These are phyloP conservation scores for Megalurothrips usitatus DNA, from an alignment of 2,888 invertebrate genomes.

Conservation along the genomic window DNA sequence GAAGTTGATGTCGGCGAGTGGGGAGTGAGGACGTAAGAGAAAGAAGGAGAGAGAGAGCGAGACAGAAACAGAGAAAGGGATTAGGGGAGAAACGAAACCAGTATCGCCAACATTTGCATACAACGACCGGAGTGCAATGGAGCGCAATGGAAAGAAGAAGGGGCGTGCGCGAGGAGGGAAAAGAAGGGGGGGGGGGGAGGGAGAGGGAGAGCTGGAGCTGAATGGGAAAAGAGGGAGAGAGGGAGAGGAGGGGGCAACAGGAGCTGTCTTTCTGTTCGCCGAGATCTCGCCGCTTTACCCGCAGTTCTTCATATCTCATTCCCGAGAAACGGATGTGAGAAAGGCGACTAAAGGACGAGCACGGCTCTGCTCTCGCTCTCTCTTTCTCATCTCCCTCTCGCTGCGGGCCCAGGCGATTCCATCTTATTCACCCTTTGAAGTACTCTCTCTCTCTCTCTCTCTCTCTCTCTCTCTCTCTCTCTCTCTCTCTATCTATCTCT, in stretches of 20 bases:
- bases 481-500: background rate
- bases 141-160: background rate
- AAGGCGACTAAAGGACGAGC: background rate
- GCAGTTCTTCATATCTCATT: background rate
- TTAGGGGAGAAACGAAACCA: conserved; percentile 14
- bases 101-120: conserved; percentile 18
- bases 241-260: too few relatives aligned
- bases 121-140: background rate
- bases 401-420: too few relatives aligned
- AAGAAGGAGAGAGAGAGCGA: background rate
- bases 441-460: background rate
- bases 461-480: too few relatives aligned
- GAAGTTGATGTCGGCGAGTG: too few relatives aligned
- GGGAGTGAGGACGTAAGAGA: background rate
- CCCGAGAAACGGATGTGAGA: background rate
- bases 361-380: background rate
- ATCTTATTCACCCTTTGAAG: background rate
- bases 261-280: too few relatives aligned
- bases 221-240: too few relatives aligned
- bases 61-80: background rate
- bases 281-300: too few relatives aligned
- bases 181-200: background rate
- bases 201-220: background rate
- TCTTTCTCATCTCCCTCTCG: too few relatives aligned
- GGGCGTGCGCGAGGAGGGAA: background rate